Conservation (phyloP, 2,888 invertebrate genomes). For the Mactromeris polynyma region DNA sequence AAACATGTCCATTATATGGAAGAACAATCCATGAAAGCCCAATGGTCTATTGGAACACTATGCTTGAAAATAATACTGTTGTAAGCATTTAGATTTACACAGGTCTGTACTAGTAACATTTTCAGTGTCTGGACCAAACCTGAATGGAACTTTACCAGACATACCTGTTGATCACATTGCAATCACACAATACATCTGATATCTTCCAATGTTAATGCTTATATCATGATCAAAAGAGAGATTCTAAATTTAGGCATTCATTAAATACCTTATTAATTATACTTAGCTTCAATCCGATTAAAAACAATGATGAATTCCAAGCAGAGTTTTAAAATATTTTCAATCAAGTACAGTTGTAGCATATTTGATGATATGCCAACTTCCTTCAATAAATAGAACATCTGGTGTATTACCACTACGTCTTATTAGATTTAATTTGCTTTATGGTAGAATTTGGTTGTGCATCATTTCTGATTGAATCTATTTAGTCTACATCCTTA, state of each 20-base stretch:
- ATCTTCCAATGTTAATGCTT: background rate
- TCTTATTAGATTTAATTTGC: constrained; percentile 26
- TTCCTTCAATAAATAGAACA: constrained; percentile 27
- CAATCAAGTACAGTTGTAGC: background rate
- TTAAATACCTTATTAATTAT: constrained; percentile 10
- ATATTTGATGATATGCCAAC: background rate
- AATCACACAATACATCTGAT: background rate
- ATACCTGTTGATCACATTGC: too few relatives aligned
- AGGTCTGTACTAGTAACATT: too few relatives aligned
- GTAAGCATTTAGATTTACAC: too few relatives aligned
- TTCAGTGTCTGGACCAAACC: too few relatives aligned
- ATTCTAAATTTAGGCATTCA: background rate
- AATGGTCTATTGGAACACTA: too few relatives aligned
- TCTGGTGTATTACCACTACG: constrained; percentile 29
- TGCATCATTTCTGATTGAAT: background rate
- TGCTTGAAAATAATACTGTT: too few relatives aligned
- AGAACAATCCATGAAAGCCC: too few relatives aligned
- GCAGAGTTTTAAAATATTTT: constrained; percentile 1
- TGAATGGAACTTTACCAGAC: too few relatives aligned
- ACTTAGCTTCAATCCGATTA: constrained; percentile 1
- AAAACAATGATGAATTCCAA: constrained; percentile 12
- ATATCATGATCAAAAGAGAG: background rate
- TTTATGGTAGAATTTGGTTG: background rate
- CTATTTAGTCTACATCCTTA: background rate
- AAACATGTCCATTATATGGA: too few relatives aligned